Evolutionary conservation across 2,888 invertebrate species (phyloP).

Genomic region (Trisateles emortualis): DNA sequence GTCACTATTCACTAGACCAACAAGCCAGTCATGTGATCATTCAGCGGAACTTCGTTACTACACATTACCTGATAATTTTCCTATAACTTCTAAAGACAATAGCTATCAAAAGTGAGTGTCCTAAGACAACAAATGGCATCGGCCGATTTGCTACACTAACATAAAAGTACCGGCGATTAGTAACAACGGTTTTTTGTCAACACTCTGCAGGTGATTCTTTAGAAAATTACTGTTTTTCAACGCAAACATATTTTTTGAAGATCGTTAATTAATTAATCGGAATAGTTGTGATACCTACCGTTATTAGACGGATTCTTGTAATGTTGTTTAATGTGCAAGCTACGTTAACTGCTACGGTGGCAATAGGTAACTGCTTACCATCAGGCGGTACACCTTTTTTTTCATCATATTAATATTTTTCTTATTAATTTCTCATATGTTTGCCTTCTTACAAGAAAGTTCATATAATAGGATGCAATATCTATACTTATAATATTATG

Average conservation of each 20-base stretch:
- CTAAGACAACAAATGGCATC: constrained; percentile 51
- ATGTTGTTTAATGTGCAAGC: background rate
- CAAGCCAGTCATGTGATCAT: no score
- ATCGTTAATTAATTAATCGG: constrained; percentile 37
- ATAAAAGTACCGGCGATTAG: constrained; percentile 19
- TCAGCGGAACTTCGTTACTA: no score
- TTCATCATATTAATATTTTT: no score
- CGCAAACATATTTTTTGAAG: constrained; percentile 23
- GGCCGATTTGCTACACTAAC: constrained; percentile 53
- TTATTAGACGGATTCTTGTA: background rate
- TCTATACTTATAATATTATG: no score
- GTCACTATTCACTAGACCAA: no score
- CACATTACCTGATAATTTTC: background rate
- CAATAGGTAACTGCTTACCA: no score
- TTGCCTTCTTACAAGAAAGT: no score
- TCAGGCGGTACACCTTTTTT: no score
- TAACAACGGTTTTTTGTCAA: constrained; percentile 38
- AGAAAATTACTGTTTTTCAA: constrained; percentile 34
- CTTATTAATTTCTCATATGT: no score
- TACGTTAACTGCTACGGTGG: no score
- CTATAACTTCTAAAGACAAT: background rate
- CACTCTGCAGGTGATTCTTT: constrained; percentile 28
- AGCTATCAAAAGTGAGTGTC: constrained; percentile 48
- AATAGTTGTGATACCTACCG: constrained; percentile 13
- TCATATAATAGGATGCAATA: no score